Evolutionary conservation across 2,113 vertebrate genomes (phyloP), one percentile per base, ranked within the genome.

Genomic region (Cheilinus undulatus): DNA sequence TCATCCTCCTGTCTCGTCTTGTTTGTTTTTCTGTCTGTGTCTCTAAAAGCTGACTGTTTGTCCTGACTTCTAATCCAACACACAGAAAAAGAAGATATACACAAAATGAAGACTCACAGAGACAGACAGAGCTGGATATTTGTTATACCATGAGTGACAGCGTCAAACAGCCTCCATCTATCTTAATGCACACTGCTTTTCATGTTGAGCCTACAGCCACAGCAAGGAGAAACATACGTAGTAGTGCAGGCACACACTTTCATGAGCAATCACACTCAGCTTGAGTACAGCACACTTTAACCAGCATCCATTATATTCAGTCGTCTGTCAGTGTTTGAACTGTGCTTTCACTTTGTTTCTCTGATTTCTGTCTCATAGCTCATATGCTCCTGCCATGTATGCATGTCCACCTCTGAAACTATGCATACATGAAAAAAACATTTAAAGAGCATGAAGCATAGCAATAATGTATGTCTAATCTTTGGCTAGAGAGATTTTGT

Each of bases 401-500:
- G 88, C 84, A 83, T 74, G 69, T 79, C 67, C 40, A 51, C 46
- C 49, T 65, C 48, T 42, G 7, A 42, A 42, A 19, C 40, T 42
- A 42, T 42, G 40, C 40, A 42, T 42, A 42, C 84, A 88, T 87
- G 84, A 53, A 73, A 52, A 58, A n/a, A 54, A 63, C 46, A n/a
- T 32, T 48, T 60, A 5, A 74, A 58, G 60, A 27, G 83, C 84
- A 88, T 89, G 86, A 92, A 90, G 65, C 89, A 85, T 95, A 95
- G 95, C 92, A 93, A 93, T 95, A 93, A 95, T 73, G 87, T 45
- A 7, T 58, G 88, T 92, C 92, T 94, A 89, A 93, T 90, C 76
- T 88, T 92, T 90, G 86, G 90, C 93, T 76, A 91, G 88, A 92
- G 54, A 93, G 92, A 50, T 96, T 97, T 95, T 95, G 93, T 99